Percentiles rank a stretch among this genome's conserved stretches.
phyloP scores from a whole-genome alignment of 2,797 vertebrate species.

The Atherinosoma microstoma region DNA sequence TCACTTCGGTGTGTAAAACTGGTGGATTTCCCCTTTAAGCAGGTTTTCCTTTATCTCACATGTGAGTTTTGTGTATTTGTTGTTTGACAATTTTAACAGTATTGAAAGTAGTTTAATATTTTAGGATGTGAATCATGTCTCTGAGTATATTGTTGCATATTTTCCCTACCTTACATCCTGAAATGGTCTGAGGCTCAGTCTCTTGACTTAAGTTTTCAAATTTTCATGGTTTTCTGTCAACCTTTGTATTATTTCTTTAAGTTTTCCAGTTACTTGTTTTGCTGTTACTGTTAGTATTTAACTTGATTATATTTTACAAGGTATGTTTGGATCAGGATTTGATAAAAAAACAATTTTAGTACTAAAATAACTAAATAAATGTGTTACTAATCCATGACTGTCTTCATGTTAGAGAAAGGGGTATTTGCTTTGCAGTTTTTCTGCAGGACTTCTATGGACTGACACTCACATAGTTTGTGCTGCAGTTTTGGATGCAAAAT shows the following conservation, averaged over 20 bases:
- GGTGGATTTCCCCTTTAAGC: not conserved
- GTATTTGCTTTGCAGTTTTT: conserved; percentile 3
- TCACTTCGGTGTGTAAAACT: not conserved
- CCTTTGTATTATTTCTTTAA: not conserved
- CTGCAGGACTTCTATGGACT: not conserved
- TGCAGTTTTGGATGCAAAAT: not conserved
- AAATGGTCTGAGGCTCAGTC: not conserved
- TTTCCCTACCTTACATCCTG: not conserved
- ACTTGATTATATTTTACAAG: not conserved
- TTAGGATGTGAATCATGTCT: not conserved
- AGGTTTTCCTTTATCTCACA: not conserved
- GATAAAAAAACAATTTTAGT: not conserved
- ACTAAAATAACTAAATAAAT: not conserved
- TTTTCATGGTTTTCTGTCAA: not conserved
- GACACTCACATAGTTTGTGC: not conserved
- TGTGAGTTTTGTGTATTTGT: too few species aligned
- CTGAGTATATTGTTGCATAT: not conserved
- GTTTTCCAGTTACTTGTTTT: not conserved
- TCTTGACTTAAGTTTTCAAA: not conserved
- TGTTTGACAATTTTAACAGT: too few species aligned
- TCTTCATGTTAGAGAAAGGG: not conserved
- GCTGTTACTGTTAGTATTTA: too few species aligned
- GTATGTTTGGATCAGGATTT: too few species aligned
- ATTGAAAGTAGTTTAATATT: too few species aligned
- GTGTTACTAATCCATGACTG: not conserved